Base-by-base conservation (phyloP, 2,797 vertebrate species). In the Amazonetta brasiliensis region DNA sequence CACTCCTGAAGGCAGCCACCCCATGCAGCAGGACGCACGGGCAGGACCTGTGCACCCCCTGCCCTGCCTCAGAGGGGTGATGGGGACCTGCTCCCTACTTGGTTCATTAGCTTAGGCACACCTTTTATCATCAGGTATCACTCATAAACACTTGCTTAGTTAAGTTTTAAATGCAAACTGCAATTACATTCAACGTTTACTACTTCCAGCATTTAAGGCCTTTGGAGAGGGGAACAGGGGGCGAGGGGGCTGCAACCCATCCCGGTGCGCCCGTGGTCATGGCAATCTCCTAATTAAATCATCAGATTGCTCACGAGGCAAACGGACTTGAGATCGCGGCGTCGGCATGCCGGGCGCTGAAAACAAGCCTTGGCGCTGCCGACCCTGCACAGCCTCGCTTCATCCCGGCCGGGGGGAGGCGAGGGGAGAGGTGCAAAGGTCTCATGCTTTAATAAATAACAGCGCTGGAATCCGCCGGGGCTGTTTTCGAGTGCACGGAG, bases 371-470 rank as follows among this genome's bases (percentile, higher is more conserved):
- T 43, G 12, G 4, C 4, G 9, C 56, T 7, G 35, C 23, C 3
- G 14, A 68, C 88, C 85, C 83, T 30, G 58, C 58, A 48, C 69
- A 78, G 60, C 86, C 94, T 59, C 73, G 8, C 90, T 74, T 52
- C 26, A 31, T 82, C 39, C 33, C 23, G 39, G 22, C 67, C 25
- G 41, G 21, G 84, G 69, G 91, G 68, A 84, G 82, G 82, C 3
- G 19, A 83, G 87, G 68, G 50, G 80, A 94, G 84, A 91, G 90
- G 97, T 95, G 21, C 73, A 90, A 95, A 96, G 54, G 39, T 88
- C 92, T 76, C 87, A 64, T 54, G 94, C 94, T 97, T 95, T 97
- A 93, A 88, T 92, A 96, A 97, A 96, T 89, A 96, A 96, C 86
- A 91, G 95, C 55, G 23, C 55, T 84, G 85, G 97, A 97, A 98